Evolutionary conservation across 2,888 invertebrate genomes (phyloP).

Genomic region (Therioaphis trifolii): DNA sequence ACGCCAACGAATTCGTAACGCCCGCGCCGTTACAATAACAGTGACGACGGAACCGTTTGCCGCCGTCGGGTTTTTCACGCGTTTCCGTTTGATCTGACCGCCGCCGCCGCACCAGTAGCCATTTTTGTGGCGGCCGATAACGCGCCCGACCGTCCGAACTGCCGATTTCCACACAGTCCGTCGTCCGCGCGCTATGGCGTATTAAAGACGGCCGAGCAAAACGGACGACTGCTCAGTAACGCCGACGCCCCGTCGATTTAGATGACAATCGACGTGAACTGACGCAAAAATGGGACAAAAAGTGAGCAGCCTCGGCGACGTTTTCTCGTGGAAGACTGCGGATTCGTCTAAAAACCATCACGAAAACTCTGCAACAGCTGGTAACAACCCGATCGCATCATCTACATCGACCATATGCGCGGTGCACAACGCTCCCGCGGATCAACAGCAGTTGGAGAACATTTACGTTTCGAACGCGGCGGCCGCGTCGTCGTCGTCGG

Average conservation of each 20-base stretch:
- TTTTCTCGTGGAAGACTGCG: neutral
- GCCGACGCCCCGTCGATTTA: neutral
- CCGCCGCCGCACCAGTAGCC: no score
- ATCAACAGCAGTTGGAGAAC: constrained; percentile 43
- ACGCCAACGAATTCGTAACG: no score
- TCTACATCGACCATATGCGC: neutral
- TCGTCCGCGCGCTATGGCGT: neutral
- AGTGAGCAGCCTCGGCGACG: constrained; percentile 38
- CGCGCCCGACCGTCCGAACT: no score
- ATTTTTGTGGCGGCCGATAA: no score
- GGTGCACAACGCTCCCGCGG: neutral
- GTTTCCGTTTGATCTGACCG: no score
- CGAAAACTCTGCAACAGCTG: neutral
- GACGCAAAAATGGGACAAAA: constrained; percentile 55
- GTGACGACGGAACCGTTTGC: no score
- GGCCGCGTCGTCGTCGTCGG: neutral
- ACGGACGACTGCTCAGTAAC: neutral
- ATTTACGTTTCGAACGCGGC: constrained; percentile 9
- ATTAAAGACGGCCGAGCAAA: neutral
- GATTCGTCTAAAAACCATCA: constrained; percentile 16
- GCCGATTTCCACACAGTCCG: neutral
- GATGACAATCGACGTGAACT: neutral
- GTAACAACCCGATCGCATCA: neutral
- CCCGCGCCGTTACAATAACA: no score
- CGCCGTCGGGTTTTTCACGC: no score